Evolutionary conservation across 2,888 invertebrate species (phyloP).

Genomic region (Disparrhopalites patrizii): DNA sequence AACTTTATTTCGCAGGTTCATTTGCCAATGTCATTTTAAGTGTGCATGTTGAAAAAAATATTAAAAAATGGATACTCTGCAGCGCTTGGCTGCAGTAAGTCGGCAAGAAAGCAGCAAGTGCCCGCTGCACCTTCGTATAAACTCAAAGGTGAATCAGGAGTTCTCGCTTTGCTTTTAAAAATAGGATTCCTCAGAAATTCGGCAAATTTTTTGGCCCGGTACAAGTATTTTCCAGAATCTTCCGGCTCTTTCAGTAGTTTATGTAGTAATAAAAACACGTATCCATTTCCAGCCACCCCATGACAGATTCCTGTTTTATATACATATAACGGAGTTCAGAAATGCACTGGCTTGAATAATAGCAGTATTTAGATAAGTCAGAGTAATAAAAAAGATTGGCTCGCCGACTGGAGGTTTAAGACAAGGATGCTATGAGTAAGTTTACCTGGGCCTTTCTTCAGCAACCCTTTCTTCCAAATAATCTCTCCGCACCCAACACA

Average conservation of each 20-base stretch:
- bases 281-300: constrained; percentile 79
- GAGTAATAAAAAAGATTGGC: too few species aligned
- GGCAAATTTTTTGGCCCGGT: constrained; percentile 70
- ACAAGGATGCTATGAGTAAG: too few species aligned
- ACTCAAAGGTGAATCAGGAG: constrained; percentile 77
- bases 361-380: too few species aligned
- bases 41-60: not conserved
- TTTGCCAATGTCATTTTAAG: not conserved
- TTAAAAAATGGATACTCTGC: not conserved
- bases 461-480: constrained; percentile 76
- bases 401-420: too few species aligned
- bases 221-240: constrained; percentile 63
- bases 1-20: too few species aligned
- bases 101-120: not conserved
- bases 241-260: constrained; percentile 69
- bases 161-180: constrained; percentile 63
- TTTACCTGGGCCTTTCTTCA: constrained; percentile 75
- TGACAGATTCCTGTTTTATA: constrained; percentile 67
- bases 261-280: constrained; percentile 71
- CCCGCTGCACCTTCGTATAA: constrained; percentile 68
- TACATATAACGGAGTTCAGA: not conserved
- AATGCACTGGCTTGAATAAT: too few species aligned
- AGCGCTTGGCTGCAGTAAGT: not conserved
- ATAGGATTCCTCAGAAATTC: constrained; percentile 65
- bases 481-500: constrained; percentile 67